Conservation (phyloP, 2,113 vertebrate genomes). For the Casuarius casuarius region DNA sequence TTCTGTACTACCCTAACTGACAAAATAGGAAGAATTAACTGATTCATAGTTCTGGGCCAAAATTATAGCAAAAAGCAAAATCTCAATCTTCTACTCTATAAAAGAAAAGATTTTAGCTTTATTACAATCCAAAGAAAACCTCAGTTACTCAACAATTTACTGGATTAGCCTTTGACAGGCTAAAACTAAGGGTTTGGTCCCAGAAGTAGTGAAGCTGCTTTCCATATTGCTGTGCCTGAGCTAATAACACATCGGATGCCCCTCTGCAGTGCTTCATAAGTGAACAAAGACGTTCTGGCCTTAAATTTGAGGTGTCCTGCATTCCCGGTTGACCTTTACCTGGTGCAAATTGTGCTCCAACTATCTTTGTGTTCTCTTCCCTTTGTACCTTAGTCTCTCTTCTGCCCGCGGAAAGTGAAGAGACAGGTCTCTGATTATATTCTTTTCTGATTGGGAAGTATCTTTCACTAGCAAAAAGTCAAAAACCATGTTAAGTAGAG, state of each 20-base stretch:
- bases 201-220: neutral
- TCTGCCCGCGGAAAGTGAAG: neutral
- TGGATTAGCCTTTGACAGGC: neutral
- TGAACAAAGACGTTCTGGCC: neutral
- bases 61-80: neutral
- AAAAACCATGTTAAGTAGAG: neutral
- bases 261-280: neutral
- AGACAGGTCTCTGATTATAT: neutral
- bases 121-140: fast-evolving
- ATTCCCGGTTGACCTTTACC: neutral
- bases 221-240: neutral
- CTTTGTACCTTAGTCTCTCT: neutral
- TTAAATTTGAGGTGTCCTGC: neutral
- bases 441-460: neutral
- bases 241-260: neutral
- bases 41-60: neutral
- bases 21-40: neutral
- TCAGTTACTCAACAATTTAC: neutral
- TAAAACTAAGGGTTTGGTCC: neutral
- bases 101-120: neutral
- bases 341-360: neutral
- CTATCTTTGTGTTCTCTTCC: neutral
- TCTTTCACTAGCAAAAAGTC: neutral
- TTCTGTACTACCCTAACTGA: neutral
- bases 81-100: neutral